Percentiles rank a stretch among this genome's conserved stretches.
These are phyloP conservation scores for Hepsetus odoe DNA, from an alignment of 2,113 vertebrate genomes.

Conservation along the genomic window DNA sequence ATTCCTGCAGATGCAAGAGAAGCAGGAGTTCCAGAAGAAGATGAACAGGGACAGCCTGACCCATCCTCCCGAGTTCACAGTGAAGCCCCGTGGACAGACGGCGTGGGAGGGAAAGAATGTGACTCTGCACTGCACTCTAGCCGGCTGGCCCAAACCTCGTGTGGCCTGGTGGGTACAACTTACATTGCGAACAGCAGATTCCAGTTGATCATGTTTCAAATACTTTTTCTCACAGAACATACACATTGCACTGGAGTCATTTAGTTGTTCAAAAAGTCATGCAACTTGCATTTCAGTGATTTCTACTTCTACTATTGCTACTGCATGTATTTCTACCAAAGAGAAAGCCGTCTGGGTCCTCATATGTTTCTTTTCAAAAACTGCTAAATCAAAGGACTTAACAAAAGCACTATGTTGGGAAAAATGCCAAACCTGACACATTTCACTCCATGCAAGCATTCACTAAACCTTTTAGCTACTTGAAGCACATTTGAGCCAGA, in stretches of 20 bases:
- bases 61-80: conserved; percentile 87
- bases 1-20: conserved; percentile 83
- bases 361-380: too few relatives aligned
- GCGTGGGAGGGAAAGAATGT: conserved; percentile 92
- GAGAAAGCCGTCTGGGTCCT: too few relatives aligned
- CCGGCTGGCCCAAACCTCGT: conserved; percentile 93
- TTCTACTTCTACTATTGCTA: too few relatives aligned
- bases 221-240: not conserved
- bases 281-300: too few relatives aligned
- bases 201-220: not conserved
- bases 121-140: conserved; percentile 87
- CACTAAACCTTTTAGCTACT: too few relatives aligned
- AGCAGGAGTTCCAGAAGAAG: conserved; percentile 86
- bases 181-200: not conserved
- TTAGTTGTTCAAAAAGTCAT: not conserved
- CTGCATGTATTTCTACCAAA: not conserved
- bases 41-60: conserved; percentile 89
- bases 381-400: too few relatives aligned
- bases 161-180: conserved; percentile 73
- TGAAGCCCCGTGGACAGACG: conserved; percentile 91
- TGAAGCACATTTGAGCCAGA: too few relatives aligned
- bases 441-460: too few relatives aligned
- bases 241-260: not conserved
- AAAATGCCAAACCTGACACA: too few relatives aligned
- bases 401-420: too few relatives aligned